These are phyloP conservation scores for Drosophila kuntzei DNA, from an alignment of 2,888 invertebrate species.

Conservation along the genomic window DNA sequence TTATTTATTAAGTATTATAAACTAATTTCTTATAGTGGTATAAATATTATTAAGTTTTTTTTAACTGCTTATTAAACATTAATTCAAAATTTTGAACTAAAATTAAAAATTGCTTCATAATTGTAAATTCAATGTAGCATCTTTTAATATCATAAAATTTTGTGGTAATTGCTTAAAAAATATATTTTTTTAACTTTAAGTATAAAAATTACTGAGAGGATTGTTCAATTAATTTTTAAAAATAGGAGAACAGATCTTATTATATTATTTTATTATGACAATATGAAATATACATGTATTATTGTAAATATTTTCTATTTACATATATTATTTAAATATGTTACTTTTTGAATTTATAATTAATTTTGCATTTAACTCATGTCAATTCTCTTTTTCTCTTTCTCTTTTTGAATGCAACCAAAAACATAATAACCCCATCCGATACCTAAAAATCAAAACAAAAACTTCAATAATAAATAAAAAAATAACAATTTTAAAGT, in stretches of 20 bases:
- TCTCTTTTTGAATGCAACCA: conserved; percentile 57
- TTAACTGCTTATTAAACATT: no score
- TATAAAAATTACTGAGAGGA: no score
- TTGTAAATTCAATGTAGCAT: no score
- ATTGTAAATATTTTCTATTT: neutral
- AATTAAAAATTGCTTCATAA: no score
- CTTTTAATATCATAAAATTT: no score
- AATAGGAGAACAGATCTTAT: neutral
- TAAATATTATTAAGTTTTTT: no score
- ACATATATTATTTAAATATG: neutral
- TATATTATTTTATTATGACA: neutral
- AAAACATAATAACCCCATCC: conserved; percentile 20
- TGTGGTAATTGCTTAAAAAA: no score
- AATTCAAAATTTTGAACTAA: no score
- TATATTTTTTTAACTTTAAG: no score
- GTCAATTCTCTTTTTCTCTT: conserved; percentile 52
- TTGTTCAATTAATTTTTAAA: neutral
- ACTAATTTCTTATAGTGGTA: no score
- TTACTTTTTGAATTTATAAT: conserved; percentile 14
- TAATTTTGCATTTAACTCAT: conserved; percentile 61
- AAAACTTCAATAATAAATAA: conserved; percentile 17
- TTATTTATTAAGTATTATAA: no score
- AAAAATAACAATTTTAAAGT: conserved; percentile 15
- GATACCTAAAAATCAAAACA: conserved; percentile 28
- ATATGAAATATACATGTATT: neutral